Percentiles rank a stretch among this genome's conserved stretches.
phyloP scores from a whole-genome alignment of 2,113 vertebrate species.

The Alectura lathami region DNA sequence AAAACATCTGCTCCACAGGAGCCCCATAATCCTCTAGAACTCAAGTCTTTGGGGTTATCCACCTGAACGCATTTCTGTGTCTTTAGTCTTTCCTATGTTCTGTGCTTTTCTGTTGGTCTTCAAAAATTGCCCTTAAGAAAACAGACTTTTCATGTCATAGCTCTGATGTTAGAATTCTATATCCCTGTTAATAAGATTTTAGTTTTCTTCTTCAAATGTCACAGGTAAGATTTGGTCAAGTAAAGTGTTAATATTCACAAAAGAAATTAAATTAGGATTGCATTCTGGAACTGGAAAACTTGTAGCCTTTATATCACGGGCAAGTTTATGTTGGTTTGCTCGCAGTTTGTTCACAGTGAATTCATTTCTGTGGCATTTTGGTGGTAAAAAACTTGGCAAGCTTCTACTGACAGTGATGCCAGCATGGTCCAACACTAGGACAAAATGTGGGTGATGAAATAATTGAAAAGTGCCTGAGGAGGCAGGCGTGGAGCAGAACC shows the following conservation, averaged over 20 bases:
- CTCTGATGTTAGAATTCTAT: neutral
- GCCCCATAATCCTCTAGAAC: neutral
- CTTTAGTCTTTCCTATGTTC: neutral
- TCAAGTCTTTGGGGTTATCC: neutral
- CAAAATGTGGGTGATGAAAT: neutral
- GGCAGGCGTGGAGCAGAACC: neutral
- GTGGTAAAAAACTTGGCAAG: neutral
- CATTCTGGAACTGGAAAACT: neutral
- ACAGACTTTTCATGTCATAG: neutral
- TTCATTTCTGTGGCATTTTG: neutral
- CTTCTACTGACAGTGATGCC: neutral
- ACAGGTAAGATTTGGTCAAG: neutral
- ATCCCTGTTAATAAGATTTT: neutral
- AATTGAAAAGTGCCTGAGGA: neutral
- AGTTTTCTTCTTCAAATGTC: neutral
- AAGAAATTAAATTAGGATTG: neutral
- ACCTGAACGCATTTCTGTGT: neutral
- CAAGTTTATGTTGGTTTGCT: neutral
- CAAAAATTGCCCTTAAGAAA: neutral
- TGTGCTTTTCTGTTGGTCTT: neutral
- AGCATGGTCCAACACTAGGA: neutral
- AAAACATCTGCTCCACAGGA: neutral
- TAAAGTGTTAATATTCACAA: neutral
- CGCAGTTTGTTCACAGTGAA: neutral
- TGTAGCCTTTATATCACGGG: neutral